Base-by-base conservation (phyloP, 2,113 vertebrate genomes). In the Otolemur garnettii region DNA sequence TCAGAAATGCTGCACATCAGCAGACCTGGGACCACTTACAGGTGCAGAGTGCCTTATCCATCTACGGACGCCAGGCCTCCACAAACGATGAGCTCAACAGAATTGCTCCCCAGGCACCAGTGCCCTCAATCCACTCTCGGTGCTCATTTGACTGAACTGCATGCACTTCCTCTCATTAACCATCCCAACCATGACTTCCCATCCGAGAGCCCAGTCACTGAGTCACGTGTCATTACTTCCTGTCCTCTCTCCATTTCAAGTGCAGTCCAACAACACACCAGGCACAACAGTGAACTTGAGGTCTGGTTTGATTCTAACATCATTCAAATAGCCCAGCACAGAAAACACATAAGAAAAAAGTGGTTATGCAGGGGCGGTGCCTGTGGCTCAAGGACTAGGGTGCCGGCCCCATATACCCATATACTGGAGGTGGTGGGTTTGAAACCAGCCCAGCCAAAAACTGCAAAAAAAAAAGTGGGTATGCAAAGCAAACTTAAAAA, bases 211-310 rank as follows among this genome's bases (percentile, higher is more conserved):
- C 85, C 59, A 84, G 85, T 83, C 64, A 82, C 28, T 26, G 53
- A 17, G 50, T 72, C 93, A 53, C 17, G 22, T 68, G 94, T 30
- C 88, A 42, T 6, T 38, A 85, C 66, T 96, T 94, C 87, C 96
- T 66, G 80, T 38, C 62, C 66, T 82, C 90, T 83, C 13, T 90
- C 64, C 64, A 55, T 85, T 57, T 50, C 53, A 72, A 62, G 35
- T 38, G 7, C 85, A 94, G 24, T 24, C 6, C 60, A 87, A 95
- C 83, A 74, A 77, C 19, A 68, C 24, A 53, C 11, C 17, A 60
- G 13, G 26, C 62, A 59, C 21, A 55, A 12, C 0, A 55, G 64
- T 84, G 0, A 50, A 17, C 30, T 55, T 86, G 68, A n/a, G 53
- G 55, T 69, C n/a, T 89, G 75, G 35, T 71, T 62, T 68, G 35